These are phyloP conservation scores for Coregonus suidteri DNA, from an alignment of 2,797 vertebrate species.

Conservation along the genomic window DNA sequence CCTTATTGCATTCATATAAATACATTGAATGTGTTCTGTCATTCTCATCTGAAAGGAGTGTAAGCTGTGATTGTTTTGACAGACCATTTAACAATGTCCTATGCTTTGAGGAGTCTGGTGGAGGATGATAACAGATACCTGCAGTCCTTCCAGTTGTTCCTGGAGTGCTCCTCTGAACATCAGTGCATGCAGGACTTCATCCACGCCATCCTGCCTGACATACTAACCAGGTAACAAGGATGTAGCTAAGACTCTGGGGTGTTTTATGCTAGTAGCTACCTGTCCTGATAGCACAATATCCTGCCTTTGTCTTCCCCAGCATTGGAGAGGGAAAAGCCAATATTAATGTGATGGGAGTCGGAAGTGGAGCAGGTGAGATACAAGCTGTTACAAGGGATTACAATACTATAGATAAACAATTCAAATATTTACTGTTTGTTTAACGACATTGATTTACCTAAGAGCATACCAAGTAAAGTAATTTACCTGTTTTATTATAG, in stretches of 20 bases:
- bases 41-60: background rate
- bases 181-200: conserved; percentile 87
- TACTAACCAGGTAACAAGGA: conserved; percentile 10
- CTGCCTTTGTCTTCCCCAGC: conserved; percentile 62
- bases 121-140: conserved; percentile 77
- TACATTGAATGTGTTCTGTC: background rate
- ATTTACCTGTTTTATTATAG: too few species aligned
- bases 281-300: background rate
- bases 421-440: too few species aligned
- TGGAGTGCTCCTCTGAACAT: conserved; percentile 86
- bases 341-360: conserved; percentile 87
- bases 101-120: conserved; percentile 74
- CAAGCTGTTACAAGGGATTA: background rate
- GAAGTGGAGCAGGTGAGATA: conserved; percentile 84
- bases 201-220: conserved; percentile 50
- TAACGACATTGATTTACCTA: too few species aligned
- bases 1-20: background rate
- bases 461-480: too few species aligned
- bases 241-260: background rate
- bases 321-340: conserved; percentile 79
- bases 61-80: conserved; percentile 2
- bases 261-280: background rate
- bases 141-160: conserved; percentile 82
- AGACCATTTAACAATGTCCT: conserved; percentile 70
- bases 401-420: background rate